A percentile compares a stretch with the other conserved stretches of the same genome.
These are phyloP conservation scores for Ceratoteleas bidentatus DNA, from an alignment of 1,140 invertebrate species.

Conservation along the genomic window DNA sequence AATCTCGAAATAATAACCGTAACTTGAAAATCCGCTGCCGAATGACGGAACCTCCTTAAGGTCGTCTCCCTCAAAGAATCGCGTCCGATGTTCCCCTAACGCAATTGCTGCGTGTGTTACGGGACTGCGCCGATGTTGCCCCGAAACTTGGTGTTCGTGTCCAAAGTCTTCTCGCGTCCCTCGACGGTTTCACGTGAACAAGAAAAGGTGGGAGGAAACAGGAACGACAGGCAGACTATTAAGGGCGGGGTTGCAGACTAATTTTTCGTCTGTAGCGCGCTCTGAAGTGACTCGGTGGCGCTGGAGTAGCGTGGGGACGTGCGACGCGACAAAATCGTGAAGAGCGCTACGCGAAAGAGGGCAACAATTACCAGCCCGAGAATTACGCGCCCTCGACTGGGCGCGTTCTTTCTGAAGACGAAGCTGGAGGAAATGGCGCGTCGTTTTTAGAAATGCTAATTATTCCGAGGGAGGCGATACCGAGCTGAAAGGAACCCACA, in stretches of 20 bases:
- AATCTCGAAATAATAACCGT: no score
- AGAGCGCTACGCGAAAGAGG: slow-evolving; percentile 49
- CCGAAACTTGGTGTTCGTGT: slow-evolving; percentile 31
- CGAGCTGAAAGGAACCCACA: no score
- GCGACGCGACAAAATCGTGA: slow-evolving; percentile 60
- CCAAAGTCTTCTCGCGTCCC: slow-evolving; percentile 28
- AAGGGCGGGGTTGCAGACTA: slow-evolving; percentile 57
- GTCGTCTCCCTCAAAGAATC: background rate
- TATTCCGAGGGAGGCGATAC: slow-evolving; percentile 19
- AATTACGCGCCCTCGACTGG: slow-evolving; percentile 53
- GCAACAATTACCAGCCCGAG: slow-evolving; percentile 60
- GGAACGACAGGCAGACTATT: slow-evolving; percentile 41
- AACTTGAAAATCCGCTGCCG: no score
- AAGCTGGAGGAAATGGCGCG: slow-evolving; percentile 30
- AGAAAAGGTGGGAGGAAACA: slow-evolving; percentile 27
- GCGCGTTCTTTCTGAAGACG: slow-evolving; percentile 23
- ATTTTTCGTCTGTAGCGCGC: slow-evolving; percentile 57
- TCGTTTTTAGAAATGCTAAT: slow-evolving; percentile 62
- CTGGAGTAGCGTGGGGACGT: slow-evolving; percentile 48
- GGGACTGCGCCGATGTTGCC: slow-evolving; percentile 1
- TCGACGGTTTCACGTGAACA: slow-evolving; percentile 35
- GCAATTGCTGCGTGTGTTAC: slow-evolving; percentile 8
- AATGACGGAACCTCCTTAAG: background rate
- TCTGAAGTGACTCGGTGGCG: slow-evolving; percentile 49
- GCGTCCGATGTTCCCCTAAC: slow-evolving; percentile 13